These are phyloP conservation scores for Zoanthus sociatus DNA, from an alignment of 92 coral and sea anemone species.

Conservation along the genomic window DNA sequence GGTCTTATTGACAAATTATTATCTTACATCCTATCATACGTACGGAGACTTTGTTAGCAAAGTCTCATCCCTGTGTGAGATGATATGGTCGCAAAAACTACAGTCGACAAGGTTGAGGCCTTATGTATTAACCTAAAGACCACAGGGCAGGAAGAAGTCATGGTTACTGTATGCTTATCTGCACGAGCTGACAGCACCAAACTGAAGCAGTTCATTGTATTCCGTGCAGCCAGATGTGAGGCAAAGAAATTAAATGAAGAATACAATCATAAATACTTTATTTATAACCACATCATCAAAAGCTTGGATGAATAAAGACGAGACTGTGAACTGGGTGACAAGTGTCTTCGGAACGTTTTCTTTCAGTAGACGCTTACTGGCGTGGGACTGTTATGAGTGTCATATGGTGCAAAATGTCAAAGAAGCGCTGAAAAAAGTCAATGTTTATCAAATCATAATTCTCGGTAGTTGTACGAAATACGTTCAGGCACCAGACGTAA, in stretches of 20 bases:
- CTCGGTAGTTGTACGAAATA: not conserved
- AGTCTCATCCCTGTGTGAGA: not conserved
- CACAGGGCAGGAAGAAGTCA: not conserved
- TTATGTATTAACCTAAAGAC: too few species aligned
- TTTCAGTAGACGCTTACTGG: not conserved
- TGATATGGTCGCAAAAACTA: slow-evolving; percentile 14
- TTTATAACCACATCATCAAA: slow-evolving; percentile 43
- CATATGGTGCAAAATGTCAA: not conserved
- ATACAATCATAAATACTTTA: not conserved
- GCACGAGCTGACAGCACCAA: slow-evolving; percentile 66
- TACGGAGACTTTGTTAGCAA: slow-evolving; percentile 44
- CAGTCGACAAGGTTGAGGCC: too few species aligned
- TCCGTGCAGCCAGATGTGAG: not conserved
- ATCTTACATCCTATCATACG: slow-evolving; percentile 53
- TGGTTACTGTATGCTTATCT: slow-evolving; percentile 62
- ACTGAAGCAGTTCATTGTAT: slow-evolving; percentile 43
- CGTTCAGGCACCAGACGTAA: not conserved
- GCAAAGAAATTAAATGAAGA: slow-evolving; percentile 12
- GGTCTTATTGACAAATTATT: slow-evolving; percentile 55
- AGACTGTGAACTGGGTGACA: too few species aligned
- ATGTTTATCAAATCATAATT: too few species aligned
- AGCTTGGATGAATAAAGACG: not conserved
- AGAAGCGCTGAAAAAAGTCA: too few species aligned
- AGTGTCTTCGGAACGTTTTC: too few species aligned
- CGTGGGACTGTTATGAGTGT: not conserved